Conservation (phyloP, 2,888 invertebrate species). For the Lithophane leautieri region DNA sequence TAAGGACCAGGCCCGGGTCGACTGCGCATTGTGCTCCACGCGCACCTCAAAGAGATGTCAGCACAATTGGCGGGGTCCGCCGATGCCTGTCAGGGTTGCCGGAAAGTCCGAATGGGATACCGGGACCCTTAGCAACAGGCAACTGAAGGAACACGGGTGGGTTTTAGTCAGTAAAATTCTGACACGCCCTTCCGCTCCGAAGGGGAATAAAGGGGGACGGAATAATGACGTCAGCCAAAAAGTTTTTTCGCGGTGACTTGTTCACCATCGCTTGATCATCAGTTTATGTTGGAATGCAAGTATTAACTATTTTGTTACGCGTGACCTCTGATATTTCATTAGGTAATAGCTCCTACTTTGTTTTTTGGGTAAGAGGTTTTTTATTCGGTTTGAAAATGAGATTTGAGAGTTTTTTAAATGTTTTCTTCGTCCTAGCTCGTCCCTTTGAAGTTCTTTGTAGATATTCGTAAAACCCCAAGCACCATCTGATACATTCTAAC, state of each 20-base stretch:
- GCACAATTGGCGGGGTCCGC: too few relatives aligned
- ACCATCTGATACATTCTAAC: background rate
- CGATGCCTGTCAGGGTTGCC: too few relatives aligned
- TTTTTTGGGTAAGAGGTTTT: background rate
- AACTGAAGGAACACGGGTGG: too few relatives aligned
- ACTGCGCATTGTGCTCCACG: too few relatives aligned
- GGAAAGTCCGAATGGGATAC: too few relatives aligned
- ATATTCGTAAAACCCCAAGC: background rate
- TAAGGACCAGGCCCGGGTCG: too few relatives aligned
- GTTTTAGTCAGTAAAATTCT: too few relatives aligned
- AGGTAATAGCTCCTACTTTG: conserved; percentile 21
- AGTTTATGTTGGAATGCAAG: conserved; percentile 69
- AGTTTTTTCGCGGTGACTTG: conserved; percentile 83
- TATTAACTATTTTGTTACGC: conserved; percentile 75
- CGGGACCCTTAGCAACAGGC: too few relatives aligned
- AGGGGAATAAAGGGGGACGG: conserved; percentile 42
- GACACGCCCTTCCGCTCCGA: too few relatives aligned
- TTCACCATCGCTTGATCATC: conserved; percentile 65
- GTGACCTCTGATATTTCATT: conserved; percentile 59
- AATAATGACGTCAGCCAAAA: conserved; percentile 83
- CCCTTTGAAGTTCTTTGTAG: background rate
- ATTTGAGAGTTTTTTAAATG: background rate
- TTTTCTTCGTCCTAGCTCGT: background rate
- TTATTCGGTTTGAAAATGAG: background rate
- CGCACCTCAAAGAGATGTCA: too few relatives aligned